Evolutionary conservation across 2,888 invertebrate species (phyloP), one percentile per base, ranked within the genome.

Genomic region (Arge pagana): DNA sequence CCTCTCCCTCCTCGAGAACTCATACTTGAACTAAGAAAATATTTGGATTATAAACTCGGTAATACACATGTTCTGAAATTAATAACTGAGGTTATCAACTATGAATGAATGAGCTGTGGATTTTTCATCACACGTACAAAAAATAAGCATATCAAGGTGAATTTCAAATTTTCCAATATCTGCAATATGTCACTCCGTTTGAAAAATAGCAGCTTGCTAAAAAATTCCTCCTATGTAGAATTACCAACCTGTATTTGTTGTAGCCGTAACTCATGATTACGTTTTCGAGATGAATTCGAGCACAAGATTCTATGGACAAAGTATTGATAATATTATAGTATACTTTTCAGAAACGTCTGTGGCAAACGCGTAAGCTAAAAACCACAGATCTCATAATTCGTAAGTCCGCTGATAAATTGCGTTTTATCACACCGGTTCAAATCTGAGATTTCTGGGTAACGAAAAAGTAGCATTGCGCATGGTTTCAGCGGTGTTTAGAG

Each of bases 1-100:
- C 73, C 74, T 45, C 74, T 63, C n/a, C n/a, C n/a, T 8, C 74
- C 74, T 21, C 74, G 67, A 18, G 72, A 70, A 59, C 71, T 74
- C 74, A 74, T 74, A 37, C 57, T 71, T 28, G 62, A 63, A 51
- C 70, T 70, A 48, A 28, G 39, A 35, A 31, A 48, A 35, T 18
- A 30, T 4, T 21, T 4, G 11, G 11, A 31, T 45, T 35, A 33
- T 11, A 31, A 3, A 24, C 24, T 26, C 16, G 11, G 11, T 28
- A 7, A n/a, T 36, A 37, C 49, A 40, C 21, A 6, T 4, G 13
- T 21, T 41, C 30, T 40, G 40, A 36, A 45, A 39, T 40, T 15
- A 36, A 6, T 8, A 24, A 11, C 30, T 39, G 19, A 13, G 30
- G 5, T 15, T 5, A 11, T 35, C 7, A 40, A 28, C 28, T 41